Evolutionary conservation across 2,888 invertebrate genomes (phyloP), one percentile per base, ranked within the genome.

Genomic region (Eretmocerus hayati): DNA sequence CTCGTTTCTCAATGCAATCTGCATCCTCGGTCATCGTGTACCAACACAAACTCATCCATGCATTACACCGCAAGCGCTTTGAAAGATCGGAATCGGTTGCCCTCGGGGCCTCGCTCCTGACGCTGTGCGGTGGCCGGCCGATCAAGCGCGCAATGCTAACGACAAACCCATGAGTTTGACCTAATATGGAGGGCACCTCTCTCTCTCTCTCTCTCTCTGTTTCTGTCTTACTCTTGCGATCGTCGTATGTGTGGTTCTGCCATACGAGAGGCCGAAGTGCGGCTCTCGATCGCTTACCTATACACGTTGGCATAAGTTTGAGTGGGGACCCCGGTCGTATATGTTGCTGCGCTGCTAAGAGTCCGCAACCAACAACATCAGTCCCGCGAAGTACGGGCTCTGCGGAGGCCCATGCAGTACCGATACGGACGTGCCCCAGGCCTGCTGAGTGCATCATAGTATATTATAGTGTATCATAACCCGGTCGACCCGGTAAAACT

Each of bases 121-220:
- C 6, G 26, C 11, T 26, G 26, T 16, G 13, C 26, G 36, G 16
- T 18, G 33, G 16, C 33, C 61, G 63, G n/a, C n/a, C n/a, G n/a
- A n/a, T n/a, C n/a, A n/a, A n/a, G n/a, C n/a, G n/a, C n/a, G n/a
- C n/a, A n/a, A n/a, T n/a, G n/a, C n/a, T n/a, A n/a, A n/a, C 63
- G 64, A 67, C 66, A 69, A 69, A 64, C 61, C 63, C 64, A 66
- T 64, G 66, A 66, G 68, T 68, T 71, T 71, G 63, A 65, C 71
- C 70, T 71, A 71, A 71, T 71, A 71, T 69, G 71, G 71, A 60
- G 62, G 57, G 53, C n/a, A n/a, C n/a, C 55, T 59, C 62, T n/a
- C 26, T 21, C 38, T 31, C 42, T 23, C 42, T 41, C 22, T 37
- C 21, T 46, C 39, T 36, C 26, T 58, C 59, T 35, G 33, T 26